Percentiles rank a stretch among this genome's conserved stretches.
phyloP scores from a whole-genome alignment of 1,140 invertebrate species.

The Lasioglossum baleicum region DNA sequence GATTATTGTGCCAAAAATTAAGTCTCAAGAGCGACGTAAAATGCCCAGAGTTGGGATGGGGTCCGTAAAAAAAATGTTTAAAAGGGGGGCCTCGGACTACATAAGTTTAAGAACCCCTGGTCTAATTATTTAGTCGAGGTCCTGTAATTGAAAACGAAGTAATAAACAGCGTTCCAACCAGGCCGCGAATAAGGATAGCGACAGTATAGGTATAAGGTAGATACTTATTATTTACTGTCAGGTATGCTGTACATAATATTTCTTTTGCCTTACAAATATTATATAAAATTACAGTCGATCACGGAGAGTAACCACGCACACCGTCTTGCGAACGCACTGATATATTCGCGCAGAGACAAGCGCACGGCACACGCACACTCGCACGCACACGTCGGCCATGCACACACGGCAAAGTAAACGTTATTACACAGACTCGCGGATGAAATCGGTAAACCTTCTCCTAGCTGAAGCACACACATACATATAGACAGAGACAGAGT shows the following conservation, averaged over 20 bases:
- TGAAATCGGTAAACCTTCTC: slow-evolving; percentile 48
- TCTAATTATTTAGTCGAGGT: too few relatives aligned
- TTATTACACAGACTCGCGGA: slow-evolving; percentile 57
- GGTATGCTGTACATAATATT: slow-evolving; percentile 79
- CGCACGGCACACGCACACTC: slow-evolving; percentile 49
- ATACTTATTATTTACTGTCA: slow-evolving; percentile 79
- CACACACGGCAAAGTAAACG: slow-evolving; percentile 27
- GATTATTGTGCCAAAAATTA: too few relatives aligned
- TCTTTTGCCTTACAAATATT: slow-evolving; percentile 79
- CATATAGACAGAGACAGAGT: background rate
- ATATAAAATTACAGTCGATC: slow-evolving; percentile 80
- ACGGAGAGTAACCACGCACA: slow-evolving; percentile 69
- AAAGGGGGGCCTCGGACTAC: too few relatives aligned
- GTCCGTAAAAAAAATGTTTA: too few relatives aligned
- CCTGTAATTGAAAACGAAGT: too few relatives aligned
- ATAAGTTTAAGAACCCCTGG: too few relatives aligned
- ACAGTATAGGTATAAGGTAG: slow-evolving; percentile 70
- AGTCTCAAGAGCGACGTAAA: too few relatives aligned
- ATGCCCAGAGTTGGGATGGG: too few relatives aligned
- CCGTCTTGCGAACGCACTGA: slow-evolving; percentile 56
- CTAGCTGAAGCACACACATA: slow-evolving; percentile 16
- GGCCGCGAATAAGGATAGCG: background rate
- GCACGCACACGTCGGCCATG: slow-evolving; percentile 14
- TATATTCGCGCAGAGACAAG: slow-evolving; percentile 47
- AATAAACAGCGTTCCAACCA: too few relatives aligned